Evolutionary conservation across 2,113 vertebrate species (phyloP).

Genomic region (Rhynchomys soricoides): DNA sequence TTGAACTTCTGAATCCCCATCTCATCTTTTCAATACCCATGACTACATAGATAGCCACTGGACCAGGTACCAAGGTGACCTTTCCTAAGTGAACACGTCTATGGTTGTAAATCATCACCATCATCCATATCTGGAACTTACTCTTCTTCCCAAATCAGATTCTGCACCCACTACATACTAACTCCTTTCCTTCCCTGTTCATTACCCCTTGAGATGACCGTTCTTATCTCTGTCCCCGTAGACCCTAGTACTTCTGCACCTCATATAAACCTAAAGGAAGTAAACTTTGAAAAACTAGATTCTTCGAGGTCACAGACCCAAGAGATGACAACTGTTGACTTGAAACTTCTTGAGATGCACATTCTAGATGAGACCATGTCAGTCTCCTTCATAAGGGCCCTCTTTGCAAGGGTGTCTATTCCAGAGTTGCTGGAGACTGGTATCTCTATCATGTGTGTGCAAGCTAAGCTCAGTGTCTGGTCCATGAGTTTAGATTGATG

Average conservation of each 20-base stretch:
- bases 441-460: background rate
- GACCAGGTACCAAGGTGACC: background rate
- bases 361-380: too few relatives aligned
- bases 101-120: background rate
- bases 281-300: background rate
- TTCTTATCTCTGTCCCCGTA: background rate
- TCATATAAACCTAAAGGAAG: background rate
- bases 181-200: background rate
- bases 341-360: background rate
- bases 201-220: too few relatives aligned
- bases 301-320: background rate
- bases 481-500: background rate
- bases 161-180: background rate
- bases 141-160: background rate
- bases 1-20: background rate
- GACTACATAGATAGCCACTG: background rate
- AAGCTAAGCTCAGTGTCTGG: background rate
- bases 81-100: background rate
- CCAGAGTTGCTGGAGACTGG: background rate
- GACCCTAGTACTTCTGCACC: background rate
- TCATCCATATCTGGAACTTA: too few relatives aligned
- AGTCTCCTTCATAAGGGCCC: background rate
- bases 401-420: background rate
- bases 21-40: background rate
- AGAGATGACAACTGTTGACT: background rate